Evolutionary conservation across 2,888 invertebrate species (phyloP).

Genomic region (Habrosyne pyritoides): DNA sequence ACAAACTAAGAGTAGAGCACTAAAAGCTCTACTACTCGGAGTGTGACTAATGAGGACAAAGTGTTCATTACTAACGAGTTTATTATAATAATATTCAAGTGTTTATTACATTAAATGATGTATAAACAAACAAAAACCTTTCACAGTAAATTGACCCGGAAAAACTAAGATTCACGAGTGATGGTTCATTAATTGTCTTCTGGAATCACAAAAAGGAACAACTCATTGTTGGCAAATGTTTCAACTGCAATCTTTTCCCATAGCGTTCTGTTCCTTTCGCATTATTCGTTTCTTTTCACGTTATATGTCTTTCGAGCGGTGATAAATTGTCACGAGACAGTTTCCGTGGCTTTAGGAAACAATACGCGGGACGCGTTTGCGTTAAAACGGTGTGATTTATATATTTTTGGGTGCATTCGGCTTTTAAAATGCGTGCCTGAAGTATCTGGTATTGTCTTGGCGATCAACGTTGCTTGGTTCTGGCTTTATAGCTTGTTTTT

Average conservation of each 20-base stretch:
- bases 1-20: too few relatives aligned
- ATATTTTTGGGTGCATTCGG: constrained; percentile 14
- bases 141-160: constrained; percentile 1
- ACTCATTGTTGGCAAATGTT: background rate
- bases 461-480: background rate
- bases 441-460: background rate
- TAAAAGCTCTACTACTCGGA: too few relatives aligned
- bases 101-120: background rate
- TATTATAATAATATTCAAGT: too few relatives aligned
- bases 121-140: constrained; percentile 2
- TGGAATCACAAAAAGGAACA: background rate
- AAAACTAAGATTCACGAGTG: background rate
- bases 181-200: background rate
- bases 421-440: constrained; percentile 3
- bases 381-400: constrained; percentile 39
- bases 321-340: constrained; percentile 4
- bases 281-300: background rate
- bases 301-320: background rate
- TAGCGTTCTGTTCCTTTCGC: constrained; percentile 1
- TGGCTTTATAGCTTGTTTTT: background rate
- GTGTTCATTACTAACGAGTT: too few relatives aligned
- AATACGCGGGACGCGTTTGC: constrained; percentile 22
- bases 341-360: constrained; percentile 24
- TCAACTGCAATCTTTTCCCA: constrained; percentile 5
- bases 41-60: too few relatives aligned